Evolutionary conservation across 2,888 invertebrate genomes (phyloP).

Genomic region (Drosophila villosipedis): DNA sequence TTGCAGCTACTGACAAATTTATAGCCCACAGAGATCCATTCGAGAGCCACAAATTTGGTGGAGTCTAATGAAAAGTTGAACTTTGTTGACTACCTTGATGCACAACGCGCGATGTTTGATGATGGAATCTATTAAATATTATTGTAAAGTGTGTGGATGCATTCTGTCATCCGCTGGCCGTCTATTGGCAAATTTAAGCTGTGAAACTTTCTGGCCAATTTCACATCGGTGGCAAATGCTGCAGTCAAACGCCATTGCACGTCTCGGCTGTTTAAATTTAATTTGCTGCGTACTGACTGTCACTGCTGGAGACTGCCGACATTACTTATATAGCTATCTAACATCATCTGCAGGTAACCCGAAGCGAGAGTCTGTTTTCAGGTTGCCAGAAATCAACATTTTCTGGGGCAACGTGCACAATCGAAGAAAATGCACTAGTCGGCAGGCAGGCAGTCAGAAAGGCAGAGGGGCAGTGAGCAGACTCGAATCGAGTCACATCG

Average conservation of each 20-base stretch:
- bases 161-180: conserved; percentile 10
- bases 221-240: conserved; percentile 39
- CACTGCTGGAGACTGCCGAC: background rate
- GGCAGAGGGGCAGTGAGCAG: background rate
- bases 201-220: conserved; percentile 53
- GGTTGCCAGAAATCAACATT: conserved; percentile 78
- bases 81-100: conserved; percentile 3
- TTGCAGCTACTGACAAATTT: conserved; percentile 30
- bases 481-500: background rate
- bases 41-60: background rate
- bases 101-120: background rate
- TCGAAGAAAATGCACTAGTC: conserved; percentile 71
- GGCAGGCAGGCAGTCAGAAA: background rate
- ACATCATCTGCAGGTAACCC: background rate
- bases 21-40: conserved; percentile 11
- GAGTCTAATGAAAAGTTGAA: conserved; percentile 31
- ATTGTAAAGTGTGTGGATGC: conserved; percentile 35
- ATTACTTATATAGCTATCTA: background rate
- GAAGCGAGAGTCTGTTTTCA: conserved; percentile 54
- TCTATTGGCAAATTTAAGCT: conserved; percentile 54
- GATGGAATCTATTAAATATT: conserved; percentile 36
- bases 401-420: conserved; percentile 66
- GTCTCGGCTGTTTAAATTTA: conserved; percentile 76
- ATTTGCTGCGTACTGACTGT: conserved; percentile 57
- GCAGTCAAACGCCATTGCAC: conserved; percentile 61